Conservation (phyloP, 2,797 vertebrate species). For the Chelon auratus region DNA sequence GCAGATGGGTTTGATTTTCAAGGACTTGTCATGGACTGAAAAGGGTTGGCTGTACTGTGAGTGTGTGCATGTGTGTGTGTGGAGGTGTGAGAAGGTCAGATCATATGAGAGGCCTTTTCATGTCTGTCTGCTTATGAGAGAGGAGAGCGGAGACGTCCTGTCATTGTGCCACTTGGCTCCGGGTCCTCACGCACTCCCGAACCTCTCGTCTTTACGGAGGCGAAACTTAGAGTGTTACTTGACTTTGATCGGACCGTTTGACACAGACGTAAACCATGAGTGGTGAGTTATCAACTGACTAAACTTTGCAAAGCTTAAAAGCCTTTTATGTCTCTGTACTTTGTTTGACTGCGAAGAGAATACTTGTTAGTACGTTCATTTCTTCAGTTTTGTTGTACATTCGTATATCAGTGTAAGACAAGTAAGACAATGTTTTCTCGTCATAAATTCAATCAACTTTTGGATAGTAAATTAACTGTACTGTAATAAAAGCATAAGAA, state of each 20-base stretch:
- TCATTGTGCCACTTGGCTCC: slow-evolving; percentile 43
- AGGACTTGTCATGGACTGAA: slow-evolving; percentile 1
- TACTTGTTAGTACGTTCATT: too few species aligned
- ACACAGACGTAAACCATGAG: slow-evolving; percentile 74
- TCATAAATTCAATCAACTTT: not conserved
- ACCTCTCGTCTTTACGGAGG: slow-evolving; percentile 5
- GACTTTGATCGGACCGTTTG: slow-evolving; percentile 36
- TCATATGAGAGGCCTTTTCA: slow-evolving; percentile 75
- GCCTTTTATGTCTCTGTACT: not conserved
- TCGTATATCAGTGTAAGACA: too few species aligned
- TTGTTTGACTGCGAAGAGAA: not conserved
- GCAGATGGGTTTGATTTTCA: slow-evolving; percentile 20
- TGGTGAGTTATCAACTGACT: slow-evolving; percentile 72
- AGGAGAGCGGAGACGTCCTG: slow-evolving; percentile 32
- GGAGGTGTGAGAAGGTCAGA: slow-evolving; percentile 75
- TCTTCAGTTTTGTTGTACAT: too few species aligned
- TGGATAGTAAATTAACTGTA: not conserved
- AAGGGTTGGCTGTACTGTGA: slow-evolving; percentile 28
- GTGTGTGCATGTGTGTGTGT: slow-evolving; percentile 26
- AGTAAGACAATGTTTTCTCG: not conserved
- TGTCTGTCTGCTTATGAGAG: slow-evolving; percentile 74
- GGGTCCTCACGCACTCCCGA: slow-evolving; percentile 31
- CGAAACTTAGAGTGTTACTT: slow-evolving; percentile 24
- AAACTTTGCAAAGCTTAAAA: not conserved
- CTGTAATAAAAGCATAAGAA: not conserved